Evolutionary conservation across 2,797 vertebrate genomes (phyloP).

Genomic region (Oreortyx pictus): DNA sequence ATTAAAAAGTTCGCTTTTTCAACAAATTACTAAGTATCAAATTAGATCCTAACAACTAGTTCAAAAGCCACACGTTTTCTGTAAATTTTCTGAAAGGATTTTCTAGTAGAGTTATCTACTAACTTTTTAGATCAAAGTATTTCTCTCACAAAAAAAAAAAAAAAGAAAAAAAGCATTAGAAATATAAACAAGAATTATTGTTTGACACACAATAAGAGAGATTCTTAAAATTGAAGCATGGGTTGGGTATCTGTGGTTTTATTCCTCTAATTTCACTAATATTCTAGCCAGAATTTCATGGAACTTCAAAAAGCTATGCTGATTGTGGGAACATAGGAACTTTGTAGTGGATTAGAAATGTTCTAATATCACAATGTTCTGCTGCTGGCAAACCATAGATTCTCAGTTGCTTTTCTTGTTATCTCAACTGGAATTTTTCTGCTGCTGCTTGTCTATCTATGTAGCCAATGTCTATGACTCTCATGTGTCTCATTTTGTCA

Average conservation of each 20-base stretch:
- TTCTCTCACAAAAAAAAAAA: background rate
- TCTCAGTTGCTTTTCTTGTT: background rate
- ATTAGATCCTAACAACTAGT: background rate
- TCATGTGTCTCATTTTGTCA: background rate
- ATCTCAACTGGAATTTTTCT: background rate
- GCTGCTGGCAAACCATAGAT: background rate
- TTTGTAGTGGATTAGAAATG: background rate
- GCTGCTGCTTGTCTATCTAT: background rate
- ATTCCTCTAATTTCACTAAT: background rate
- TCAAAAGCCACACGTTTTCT: background rate
- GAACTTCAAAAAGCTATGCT: background rate
- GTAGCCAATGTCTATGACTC: rapidly evolving
- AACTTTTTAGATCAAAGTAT: background rate
- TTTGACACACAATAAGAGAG: background rate
- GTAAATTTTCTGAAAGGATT: background rate
- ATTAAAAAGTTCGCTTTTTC: background rate
- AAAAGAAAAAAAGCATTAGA: background rate
- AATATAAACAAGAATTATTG: background rate
- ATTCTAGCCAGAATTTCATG: constrained; percentile 12
- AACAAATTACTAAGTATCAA: background rate
- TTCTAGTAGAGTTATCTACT: background rate
- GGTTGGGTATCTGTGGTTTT: background rate
- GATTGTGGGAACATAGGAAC: background rate
- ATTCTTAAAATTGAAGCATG: background rate
- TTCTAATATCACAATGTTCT: background rate